Evolutionary conservation across 2,888 invertebrate species (phyloP), one percentile per base, ranked within the genome.

Genomic region (Idaea straminata): DNA sequence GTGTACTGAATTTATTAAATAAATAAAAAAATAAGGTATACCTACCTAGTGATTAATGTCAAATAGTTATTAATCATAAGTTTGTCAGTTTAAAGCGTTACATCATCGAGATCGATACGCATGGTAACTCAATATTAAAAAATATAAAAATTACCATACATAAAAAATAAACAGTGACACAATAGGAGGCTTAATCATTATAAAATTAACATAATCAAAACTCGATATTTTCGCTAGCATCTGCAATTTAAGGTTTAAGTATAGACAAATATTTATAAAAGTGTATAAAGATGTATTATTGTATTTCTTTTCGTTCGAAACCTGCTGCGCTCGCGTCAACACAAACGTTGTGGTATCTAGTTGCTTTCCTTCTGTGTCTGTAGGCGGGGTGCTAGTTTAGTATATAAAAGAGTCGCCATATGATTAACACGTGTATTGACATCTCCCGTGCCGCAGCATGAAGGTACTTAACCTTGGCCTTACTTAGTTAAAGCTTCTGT

Each of bases 321-420:
- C n/a, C 16, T 58, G 16, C 15, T 58, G 16, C 59, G 62, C 61
- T 63, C 59, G 66, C 67, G 68, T 69, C 67, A 70, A 73, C 70
- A 69, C 72, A 72, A 74, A 72, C 62, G 63, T 66, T 66, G 71
- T 66, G 81, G 78, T 75, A 84, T 87, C 86, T 80, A 87, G 87
- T 82, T 77, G 80, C 82, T 87, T 88, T 88, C 82, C 80, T 83
- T 83, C 81, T 76, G 70, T 71, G 83, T 63, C 69, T 72, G 86
- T 87, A 82, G 88, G 90, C 88, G 91, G 85, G 86, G 85, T 83
- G 76, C 74, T 78, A 78, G 78, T 47, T 78, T 76, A 77, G 80
- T 87, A 87, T 91, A 91, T 85, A 91, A 73, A 80, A 89, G 85
- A 80, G 79, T 84, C 77, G 84, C 74, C 79, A 71, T 77, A 72